These are phyloP conservation scores for Callipepla californica DNA, from an alignment of 2,113 vertebrate species.

Conservation along the genomic window DNA sequence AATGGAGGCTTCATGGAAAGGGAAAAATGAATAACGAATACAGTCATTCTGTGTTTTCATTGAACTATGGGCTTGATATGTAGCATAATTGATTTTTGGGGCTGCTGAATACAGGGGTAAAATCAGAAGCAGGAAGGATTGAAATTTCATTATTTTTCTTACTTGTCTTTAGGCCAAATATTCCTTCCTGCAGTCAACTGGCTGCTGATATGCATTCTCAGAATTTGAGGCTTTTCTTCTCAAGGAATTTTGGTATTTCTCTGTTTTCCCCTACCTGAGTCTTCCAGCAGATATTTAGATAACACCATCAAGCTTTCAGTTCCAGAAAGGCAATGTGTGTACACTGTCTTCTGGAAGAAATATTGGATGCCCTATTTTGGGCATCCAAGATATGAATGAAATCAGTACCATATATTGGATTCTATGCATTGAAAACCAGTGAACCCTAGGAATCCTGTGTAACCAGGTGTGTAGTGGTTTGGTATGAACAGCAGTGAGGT, in stretches of 20 bases:
- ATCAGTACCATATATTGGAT: background rate
- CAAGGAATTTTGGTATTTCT: background rate
- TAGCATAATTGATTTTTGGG: background rate
- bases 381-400: background rate
- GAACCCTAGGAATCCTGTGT: background rate
- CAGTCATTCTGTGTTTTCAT: background rate
- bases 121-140: background rate
- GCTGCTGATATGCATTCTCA: background rate
- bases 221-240: rapidly evolving
- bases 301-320: background rate
- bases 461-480: background rate
- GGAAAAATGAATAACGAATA: background rate
- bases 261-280: background rate
- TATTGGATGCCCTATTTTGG: rapidly evolving
- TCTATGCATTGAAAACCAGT: background rate
- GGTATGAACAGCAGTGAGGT: background rate
- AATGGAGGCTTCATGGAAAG: background rate
- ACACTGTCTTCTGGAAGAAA: background rate
- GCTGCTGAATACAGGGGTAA: background rate
- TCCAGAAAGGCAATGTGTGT: background rate
- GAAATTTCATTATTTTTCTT: background rate
- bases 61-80: background rate
- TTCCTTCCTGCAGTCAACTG: background rate
- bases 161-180: background rate
- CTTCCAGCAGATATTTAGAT: background rate